Evolutionary conservation across 2,113 vertebrate species (phyloP).

Genomic region (Atlantisia rogersi): DNA sequence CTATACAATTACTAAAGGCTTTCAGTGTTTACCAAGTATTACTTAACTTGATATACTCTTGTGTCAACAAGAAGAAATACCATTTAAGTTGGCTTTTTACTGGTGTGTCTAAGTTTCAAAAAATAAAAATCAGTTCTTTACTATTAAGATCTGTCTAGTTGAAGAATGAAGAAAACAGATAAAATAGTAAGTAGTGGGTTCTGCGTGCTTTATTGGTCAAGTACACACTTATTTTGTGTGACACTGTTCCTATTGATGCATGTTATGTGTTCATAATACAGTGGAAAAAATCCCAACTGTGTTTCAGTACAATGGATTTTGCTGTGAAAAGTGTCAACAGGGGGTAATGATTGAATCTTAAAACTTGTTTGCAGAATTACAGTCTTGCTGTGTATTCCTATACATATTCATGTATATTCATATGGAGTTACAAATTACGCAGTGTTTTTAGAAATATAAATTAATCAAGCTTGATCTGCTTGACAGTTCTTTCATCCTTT

Average conservation of each 20-base stretch:
- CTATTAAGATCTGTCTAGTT: background rate
- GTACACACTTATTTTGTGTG: background rate
- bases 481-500: constrained; percentile 7
- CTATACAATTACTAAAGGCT: background rate
- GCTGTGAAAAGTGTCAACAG: background rate
- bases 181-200: background rate
- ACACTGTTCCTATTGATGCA: background rate
- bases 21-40: background rate
- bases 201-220: background rate
- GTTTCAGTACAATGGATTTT: background rate
- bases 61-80: background rate
- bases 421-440: background rate
- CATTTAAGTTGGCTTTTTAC: background rate
- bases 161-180: background rate
- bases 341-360: background rate
- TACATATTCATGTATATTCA: background rate
- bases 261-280: background rate
- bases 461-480: constrained; percentile 24
- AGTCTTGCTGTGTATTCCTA: background rate
- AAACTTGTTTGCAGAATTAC: background rate
- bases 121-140: background rate
- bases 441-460: constrained; percentile 5
- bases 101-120: background rate
- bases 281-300: background rate
- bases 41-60: background rate